Evolutionary conservation across 2,113 vertebrate genomes (phyloP).

Genomic region (Phaethornis superciliosus): DNA sequence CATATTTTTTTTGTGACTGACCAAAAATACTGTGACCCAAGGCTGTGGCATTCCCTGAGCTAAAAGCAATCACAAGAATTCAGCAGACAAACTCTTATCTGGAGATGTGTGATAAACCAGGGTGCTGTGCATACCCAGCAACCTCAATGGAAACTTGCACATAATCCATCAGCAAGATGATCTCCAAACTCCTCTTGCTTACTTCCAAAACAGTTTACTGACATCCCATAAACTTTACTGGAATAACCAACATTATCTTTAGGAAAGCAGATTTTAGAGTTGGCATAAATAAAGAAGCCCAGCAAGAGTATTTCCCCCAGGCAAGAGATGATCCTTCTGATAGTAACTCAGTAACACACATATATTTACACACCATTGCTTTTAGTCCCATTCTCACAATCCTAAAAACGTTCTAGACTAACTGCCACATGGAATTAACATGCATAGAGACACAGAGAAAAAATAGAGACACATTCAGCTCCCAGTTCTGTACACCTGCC

Average conservation of each 20-base stretch:
- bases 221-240: not conserved
- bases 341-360: not conserved
- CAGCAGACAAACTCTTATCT: conserved; percentile 35
- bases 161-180: not conserved
- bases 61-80: conserved; percentile 61
- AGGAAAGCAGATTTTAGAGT: not conserved
- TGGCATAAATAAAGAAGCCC: not conserved
- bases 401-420: not conserved
- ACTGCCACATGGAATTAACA: not conserved
- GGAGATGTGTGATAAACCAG: not conserved
- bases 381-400: not conserved
- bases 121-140: not conserved
- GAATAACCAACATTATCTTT: not conserved
- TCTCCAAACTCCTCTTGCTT: not conserved
- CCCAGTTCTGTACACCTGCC: not conserved
- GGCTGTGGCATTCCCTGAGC: conserved; percentile 46
- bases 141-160: not conserved
- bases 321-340: not conserved
- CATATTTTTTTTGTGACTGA: conserved; percentile 53
- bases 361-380: not conserved
- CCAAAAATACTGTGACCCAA: conserved; percentile 38
- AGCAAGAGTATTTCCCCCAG: not conserved
- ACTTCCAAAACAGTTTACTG: not conserved
- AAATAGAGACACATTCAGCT: not conserved
- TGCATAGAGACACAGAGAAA: not conserved